Evolutionary conservation across 2,797 vertebrate species (phyloP).

Genomic region (Scarus forsteni): DNA sequence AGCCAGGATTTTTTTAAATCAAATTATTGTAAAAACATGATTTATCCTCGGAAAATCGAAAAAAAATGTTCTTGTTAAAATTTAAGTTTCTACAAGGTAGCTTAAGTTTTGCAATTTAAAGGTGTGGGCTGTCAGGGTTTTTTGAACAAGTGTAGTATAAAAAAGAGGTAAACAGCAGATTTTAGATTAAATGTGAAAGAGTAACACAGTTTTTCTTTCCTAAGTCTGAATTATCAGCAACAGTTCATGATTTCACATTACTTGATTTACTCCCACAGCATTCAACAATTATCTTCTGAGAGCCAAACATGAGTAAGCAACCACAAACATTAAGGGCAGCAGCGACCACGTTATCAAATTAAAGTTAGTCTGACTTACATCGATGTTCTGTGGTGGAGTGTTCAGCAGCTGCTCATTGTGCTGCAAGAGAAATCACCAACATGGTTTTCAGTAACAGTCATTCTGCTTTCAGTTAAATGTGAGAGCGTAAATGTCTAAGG

Average conservation of each 20-base stretch:
- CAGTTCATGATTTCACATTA: slow-evolving; percentile 27
- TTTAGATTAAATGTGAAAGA: no score
- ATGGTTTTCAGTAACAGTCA: background rate
- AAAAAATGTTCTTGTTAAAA: no score
- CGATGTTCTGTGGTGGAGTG: slow-evolving; percentile 53
- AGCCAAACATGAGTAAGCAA: slow-evolving; percentile 64
- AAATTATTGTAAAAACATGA: no score
- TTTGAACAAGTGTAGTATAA: no score
- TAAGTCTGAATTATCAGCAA: background rate
- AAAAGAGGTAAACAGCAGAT: no score
- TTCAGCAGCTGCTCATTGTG: background rate
- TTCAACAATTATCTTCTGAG: slow-evolving; percentile 33
- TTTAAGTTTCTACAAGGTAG: no score
- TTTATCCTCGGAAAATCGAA: no score
- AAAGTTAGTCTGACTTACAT: slow-evolving; percentile 69
- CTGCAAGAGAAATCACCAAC: slow-evolving; percentile 59
- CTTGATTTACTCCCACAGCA: slow-evolving; percentile 61
- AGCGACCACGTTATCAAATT: slow-evolving; percentile 10
- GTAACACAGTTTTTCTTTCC: no score
- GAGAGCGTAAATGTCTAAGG: background rate
- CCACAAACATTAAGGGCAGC: slow-evolving; percentile 48
- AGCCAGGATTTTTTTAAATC: no score
- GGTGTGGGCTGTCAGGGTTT: no score
- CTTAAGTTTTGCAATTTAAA: no score
- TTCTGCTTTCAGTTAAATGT: accelerated